Base-by-base conservation (phyloP, 2,797 vertebrate genomes). In the Capromys pilorides region DNA sequence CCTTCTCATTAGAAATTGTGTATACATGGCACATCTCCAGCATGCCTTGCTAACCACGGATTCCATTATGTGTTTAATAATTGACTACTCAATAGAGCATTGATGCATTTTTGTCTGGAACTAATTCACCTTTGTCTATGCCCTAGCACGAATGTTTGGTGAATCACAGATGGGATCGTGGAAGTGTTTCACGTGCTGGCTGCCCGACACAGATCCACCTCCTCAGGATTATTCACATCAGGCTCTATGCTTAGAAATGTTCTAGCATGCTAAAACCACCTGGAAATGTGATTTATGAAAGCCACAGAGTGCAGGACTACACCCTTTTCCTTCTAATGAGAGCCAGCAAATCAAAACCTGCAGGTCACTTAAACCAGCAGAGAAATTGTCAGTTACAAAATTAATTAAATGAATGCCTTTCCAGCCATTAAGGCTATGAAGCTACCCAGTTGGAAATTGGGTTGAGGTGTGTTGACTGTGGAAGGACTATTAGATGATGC, bases 41-140 rank as follows among this genome's bases (percentile, higher is more conserved):
- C 96, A 97, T 94, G 97, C 96, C 96, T 97, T 97, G 96, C 97
- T 97, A 98, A 96, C 97, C 95, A 96, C 86, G 71, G 96, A 96
- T 98, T 95, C 97, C 94, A 98, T 98, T 98, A 97, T 94, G 80
- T 97, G 91, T 98, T 98, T 98, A 98, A 98, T 98, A 98, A 98
- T 98, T 98, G 98, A 98, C 98, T 98, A 96, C 97, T 98, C 98
- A 98, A 98, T 97, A 98, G 93, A 97, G 89, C 97, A 97, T 86
- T 96, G 96, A 98, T 97, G 97, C 95, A 96, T 98, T 98, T 98
- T 97, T 98, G 96, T 98, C 97, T 97, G 97, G 93, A 98, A 98
- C 97, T 98, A 98, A 98, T 98, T 98, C 98, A 98, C 97, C 97
- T 98, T 98, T 98, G 97, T 98, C 97, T 97, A 96, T 87, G 96